These are phyloP conservation scores for Octomys mimax DNA, from an alignment of 2,797 vertebrate species.

Conservation along the genomic window DNA sequence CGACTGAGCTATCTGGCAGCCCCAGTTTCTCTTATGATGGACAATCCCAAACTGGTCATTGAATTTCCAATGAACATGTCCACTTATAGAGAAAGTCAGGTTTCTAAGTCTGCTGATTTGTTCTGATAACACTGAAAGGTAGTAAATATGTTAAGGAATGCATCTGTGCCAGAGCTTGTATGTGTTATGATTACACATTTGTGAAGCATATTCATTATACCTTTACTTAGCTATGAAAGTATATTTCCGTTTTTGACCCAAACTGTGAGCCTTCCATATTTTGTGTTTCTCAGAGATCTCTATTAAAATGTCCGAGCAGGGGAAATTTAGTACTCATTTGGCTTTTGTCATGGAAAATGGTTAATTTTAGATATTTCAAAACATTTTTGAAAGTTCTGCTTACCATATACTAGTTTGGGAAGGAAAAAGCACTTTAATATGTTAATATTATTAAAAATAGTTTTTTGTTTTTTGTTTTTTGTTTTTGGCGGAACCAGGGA, in stretches of 20 bases:
- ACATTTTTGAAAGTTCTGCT: slow-evolving; percentile 17
- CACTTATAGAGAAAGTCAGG: neutral
- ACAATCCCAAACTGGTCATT: neutral
- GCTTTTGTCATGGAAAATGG: neutral
- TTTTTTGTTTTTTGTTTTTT: neutral
- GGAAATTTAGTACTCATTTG: neutral
- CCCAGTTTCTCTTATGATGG: neutral
- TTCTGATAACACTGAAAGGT: neutral
- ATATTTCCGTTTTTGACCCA: neutral
- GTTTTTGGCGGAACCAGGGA: too few species aligned
- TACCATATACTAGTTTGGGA: neutral
- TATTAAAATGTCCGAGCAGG: slow-evolving; percentile 13
- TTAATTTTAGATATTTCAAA: slow-evolving; percentile 42
- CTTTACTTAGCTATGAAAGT: neutral
- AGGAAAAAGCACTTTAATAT: neutral
- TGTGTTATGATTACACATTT: neutral
- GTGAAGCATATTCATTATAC: neutral
- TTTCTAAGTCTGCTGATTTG: neutral
- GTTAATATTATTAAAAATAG: slow-evolving; percentile 6
- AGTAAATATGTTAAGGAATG: neutral
- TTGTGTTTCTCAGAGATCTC: neutral
- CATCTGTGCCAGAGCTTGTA: neutral
- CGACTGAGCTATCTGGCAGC: too few species aligned
- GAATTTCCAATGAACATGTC: neutral
- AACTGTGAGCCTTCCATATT: neutral